Base-by-base conservation (phyloP, 2,888 invertebrate genomes). In the Himalopsyche kuldschensis region DNA sequence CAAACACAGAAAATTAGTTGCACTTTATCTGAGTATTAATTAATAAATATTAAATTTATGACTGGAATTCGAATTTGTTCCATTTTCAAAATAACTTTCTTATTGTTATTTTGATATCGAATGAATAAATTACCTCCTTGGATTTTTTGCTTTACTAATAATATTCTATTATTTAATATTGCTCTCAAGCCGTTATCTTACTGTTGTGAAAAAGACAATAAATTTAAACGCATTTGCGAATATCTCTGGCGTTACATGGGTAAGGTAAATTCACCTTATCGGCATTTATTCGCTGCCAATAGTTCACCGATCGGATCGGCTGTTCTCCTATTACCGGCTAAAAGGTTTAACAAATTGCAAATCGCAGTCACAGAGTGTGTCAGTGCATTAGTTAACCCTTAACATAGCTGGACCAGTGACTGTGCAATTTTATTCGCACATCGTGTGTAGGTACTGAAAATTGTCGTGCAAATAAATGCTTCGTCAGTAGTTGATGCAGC, bases 311-410 rank as follows among this genome's bases (percentile, higher is more conserved):
- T 27, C 81, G 48, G 32, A 63, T 79, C 69, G 47, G 32, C 77
- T 69, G 55, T 55, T 30, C 41, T 85, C 81, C 69, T 69, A 82
- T 83, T 85, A 82, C 85, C 77, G 83, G 77, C 82, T 83, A 83
- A 85, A 85, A 85, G 85, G 83, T 85, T 85, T 83, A 85, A 85
- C 83, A 80, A 83, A 85, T 85, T 83, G 82, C 85, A 80, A 41
- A 46, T 80, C 75, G 46, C 47, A 24, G 30, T 30, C 46, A 75
- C 80, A 48, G 47, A 32, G 46, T 46, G 46, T 47, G 80, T 47
- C 75, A 41, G 69, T 17, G 63, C n/a, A 46, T 55, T 79, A 79
- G 55, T 41, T 79, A 80, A 63, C 80, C 32, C 46, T 41, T 41
- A 15, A 41, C 41, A 15, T 41, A 11, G 41, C 41, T 41, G 41